A percentile compares a stretch with the other conserved stretches of the same genome.
These are phyloP conservation scores for Linnaemya tessellans DNA, from an alignment of 2,888 invertebrate genomes.

Conservation along the genomic window DNA sequence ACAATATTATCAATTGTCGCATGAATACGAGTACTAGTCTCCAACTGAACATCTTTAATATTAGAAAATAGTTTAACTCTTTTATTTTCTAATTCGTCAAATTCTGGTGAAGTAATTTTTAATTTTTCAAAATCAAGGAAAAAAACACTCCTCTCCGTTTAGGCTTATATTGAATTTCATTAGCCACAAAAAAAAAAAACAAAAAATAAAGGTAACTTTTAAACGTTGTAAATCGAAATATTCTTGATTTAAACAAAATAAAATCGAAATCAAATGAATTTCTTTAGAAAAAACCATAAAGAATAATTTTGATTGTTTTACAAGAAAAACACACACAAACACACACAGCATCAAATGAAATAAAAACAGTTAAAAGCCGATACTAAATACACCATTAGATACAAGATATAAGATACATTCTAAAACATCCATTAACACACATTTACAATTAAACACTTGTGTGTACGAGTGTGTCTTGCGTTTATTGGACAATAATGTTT, in stretches of 20 bases:
- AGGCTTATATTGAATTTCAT: constrained; percentile 45
- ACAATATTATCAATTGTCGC: too few relatives aligned
- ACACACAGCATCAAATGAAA: constrained; percentile 28
- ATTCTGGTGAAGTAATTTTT: background rate
- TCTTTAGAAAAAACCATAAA: constrained; percentile 54
- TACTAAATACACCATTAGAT: constrained; percentile 52
- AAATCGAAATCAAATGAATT: constrained; percentile 37
- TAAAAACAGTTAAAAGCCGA: constrained; percentile 44
- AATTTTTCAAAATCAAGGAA: background rate
- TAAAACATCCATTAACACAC: constrained; percentile 29
- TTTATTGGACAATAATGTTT: background rate
- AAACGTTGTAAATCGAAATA: background rate
- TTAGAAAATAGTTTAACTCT: background rate
- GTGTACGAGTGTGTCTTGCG: background rate
- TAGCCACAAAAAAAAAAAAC: constrained; percentile 27
- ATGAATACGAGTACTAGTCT: too few relatives aligned
- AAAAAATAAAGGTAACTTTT: background rate
- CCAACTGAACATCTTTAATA: background rate
- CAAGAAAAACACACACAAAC: constrained; percentile 28
- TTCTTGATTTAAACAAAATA: constrained; percentile 29
- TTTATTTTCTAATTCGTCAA: background rate
- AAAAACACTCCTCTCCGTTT: background rate
- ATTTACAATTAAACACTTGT: background rate
- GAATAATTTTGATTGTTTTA: constrained; percentile 57
- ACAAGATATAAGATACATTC: constrained; percentile 23